A percentile compares a stretch with the other conserved stretches of the same genome.
Conservation (phyloP, 2,113 vertebrate genomes). For the Tretioscincus oriximinensis region DNA sequence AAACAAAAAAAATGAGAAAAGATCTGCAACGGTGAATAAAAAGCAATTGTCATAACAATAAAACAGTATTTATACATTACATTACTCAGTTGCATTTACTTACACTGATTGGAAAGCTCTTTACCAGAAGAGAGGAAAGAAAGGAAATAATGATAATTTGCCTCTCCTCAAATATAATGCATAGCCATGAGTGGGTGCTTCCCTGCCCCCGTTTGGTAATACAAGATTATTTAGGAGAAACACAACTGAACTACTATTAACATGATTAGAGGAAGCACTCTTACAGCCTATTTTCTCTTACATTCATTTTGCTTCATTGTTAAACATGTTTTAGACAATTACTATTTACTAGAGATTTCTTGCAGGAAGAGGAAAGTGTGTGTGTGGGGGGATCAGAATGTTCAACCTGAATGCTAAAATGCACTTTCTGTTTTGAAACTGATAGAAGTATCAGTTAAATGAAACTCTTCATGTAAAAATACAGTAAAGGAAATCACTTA, state of each 20-base stretch:
- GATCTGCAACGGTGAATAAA: constrained; percentile 42
- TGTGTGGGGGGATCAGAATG: constrained; percentile 58
- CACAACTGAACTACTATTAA: constrained; percentile 65
- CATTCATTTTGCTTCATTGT: constrained; percentile 74
- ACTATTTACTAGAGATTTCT: constrained; percentile 72
- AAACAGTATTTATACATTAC: constrained; percentile 28
- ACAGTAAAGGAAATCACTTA: constrained; percentile 54
- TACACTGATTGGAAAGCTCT: constrained; percentile 26
- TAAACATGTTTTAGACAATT: constrained; percentile 74
- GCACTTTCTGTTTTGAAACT: constrained; percentile 71
- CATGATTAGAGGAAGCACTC: constrained; percentile 67
- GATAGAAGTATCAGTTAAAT: constrained; percentile 74
- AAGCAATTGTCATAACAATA: constrained; percentile 45
- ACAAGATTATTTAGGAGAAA: constrained; percentile 41
- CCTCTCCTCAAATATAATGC: constrained; percentile 14
- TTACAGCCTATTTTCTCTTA: constrained; percentile 65
- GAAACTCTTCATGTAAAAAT: constrained; percentile 68
- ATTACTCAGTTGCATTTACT: constrained; percentile 37
- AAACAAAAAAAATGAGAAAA: background rate
- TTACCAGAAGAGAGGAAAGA: constrained; percentile 30
- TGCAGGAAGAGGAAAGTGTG: constrained; percentile 47
- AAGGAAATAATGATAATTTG: constrained; percentile 34
- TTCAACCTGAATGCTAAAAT: constrained; percentile 69
- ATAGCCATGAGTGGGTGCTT: constrained; percentile 25
- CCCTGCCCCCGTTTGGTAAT: constrained; percentile 28